Conservation (phyloP, 2,113 vertebrate species). For the Cheirogaleus medius region DNA sequence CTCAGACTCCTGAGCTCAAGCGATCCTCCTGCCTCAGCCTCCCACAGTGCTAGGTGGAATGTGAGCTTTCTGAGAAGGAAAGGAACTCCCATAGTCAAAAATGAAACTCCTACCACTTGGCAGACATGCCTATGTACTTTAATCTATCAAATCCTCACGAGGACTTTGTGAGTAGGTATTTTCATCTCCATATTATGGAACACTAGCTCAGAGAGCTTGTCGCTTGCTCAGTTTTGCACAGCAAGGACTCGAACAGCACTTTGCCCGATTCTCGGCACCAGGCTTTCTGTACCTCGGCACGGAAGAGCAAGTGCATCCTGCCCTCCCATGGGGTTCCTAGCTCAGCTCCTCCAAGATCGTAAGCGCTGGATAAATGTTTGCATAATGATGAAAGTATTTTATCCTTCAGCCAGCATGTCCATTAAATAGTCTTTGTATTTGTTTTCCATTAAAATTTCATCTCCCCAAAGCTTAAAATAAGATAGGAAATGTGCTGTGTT, state of each 20-base stretch:
- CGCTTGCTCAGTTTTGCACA: not conserved
- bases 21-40: too few species aligned
- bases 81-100: not conserved
- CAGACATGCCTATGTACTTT: not conserved
- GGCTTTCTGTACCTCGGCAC: accelerated
- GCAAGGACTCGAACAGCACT: not conserved
- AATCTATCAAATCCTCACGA: not conserved
- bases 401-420: not conserved
- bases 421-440: constrained; percentile 6
- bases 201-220: not conserved
- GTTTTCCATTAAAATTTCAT: constrained; percentile 47
- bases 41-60: not conserved
- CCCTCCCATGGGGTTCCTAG: not conserved
- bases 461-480: constrained; percentile 59
- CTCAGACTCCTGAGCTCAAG: too few species aligned
- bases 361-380: not conserved
- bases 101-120: not conserved
- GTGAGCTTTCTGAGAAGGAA: not conserved
- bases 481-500: constrained; percentile 54
- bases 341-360: not conserved
- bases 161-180: not conserved
- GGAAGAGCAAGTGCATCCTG: accelerated
- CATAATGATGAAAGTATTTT: not conserved
- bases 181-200: not conserved
- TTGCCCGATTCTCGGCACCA: not conserved